Percentiles rank a stretch among this genome's conserved stretches.
Evolutionary conservation across 1,140 invertebrate genomes (phyloP).

Genomic region (Trachelipus rathkii): DNA sequence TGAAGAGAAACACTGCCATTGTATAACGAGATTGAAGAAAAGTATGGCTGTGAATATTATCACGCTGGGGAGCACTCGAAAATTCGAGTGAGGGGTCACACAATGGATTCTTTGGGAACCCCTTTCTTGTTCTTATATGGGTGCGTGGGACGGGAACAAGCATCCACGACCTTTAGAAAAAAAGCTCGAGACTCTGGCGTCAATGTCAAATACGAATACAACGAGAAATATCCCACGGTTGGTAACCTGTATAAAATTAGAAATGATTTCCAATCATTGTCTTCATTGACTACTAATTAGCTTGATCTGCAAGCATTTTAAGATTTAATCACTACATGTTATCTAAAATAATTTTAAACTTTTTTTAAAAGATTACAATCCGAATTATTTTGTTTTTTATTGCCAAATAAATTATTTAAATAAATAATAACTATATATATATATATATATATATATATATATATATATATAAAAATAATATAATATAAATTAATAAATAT

Average conservation of each 20-base stretch:
- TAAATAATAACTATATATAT: too few species aligned
- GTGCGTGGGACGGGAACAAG: slow-evolving; percentile 90
- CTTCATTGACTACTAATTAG: too few species aligned
- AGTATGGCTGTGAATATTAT: slow-evolving; percentile 78
- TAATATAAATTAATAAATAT: too few species aligned
- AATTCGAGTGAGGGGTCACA: slow-evolving; percentile 85
- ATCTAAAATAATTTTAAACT: too few species aligned
- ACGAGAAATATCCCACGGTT: slow-evolving; percentile 73
- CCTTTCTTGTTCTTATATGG: slow-evolving; percentile 79
- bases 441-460: too few species aligned
- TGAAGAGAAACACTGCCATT: slow-evolving; percentile 80
- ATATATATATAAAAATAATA: too few species aligned
- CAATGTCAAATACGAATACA: slow-evolving; percentile 78
- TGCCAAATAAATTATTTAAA: too few species aligned
- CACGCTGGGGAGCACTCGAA: slow-evolving; percentile 93
- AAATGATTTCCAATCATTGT: too few species aligned
- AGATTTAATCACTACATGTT: too few species aligned
- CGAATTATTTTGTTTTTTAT: too few species aligned
- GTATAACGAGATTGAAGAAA: slow-evolving; percentile 71
- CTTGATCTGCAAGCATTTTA: too few species aligned
- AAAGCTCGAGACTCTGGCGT: slow-evolving; percentile 79
- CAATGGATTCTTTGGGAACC: slow-evolving; percentile 83
- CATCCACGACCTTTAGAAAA: slow-evolving; percentile 81
- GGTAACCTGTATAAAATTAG: slow-evolving; percentile 49
- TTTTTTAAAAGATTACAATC: too few species aligned